Percentiles rank a stretch among this genome's conserved stretches.
phyloP scores from a whole-genome alignment of 2,797 vertebrate species.

The Ambastaia sidthimunki region DNA sequence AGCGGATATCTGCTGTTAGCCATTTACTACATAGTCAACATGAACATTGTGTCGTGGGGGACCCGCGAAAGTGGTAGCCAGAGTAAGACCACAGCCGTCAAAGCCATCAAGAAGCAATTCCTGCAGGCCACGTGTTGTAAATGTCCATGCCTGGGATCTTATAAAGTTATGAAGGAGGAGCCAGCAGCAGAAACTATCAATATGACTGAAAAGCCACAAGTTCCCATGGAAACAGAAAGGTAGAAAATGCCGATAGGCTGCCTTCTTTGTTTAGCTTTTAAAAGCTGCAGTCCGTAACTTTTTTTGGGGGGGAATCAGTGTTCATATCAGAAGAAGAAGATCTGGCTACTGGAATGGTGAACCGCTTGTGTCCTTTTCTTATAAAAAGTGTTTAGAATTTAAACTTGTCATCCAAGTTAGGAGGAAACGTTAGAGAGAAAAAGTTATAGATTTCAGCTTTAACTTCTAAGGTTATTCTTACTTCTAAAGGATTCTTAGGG shows the following conservation, averaged over 20 bases:
- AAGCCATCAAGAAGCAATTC: constrained; percentile 22
- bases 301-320: no score
- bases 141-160: constrained; percentile 51
- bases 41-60: constrained; percentile 70
- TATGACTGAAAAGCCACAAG: not conserved
- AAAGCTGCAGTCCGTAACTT: no score
- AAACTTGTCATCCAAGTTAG: no score
- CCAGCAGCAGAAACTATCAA: not conserved
- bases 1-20: constrained; percentile 64
- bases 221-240: constrained; percentile 1
- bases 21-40: constrained; percentile 69
- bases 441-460: no score
- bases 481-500: no score
- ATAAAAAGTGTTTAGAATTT: no score
- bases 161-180: constrained; percentile 3
- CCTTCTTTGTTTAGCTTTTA: no score
- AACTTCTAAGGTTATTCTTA: no score
- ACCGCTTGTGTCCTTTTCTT: no score
- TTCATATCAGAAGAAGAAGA: no score
- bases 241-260: not conserved
- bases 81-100: constrained; percentile 15
- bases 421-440: no score
- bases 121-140: constrained; percentile 32
- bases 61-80: constrained; percentile 59
- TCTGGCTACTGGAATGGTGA: no score